These are phyloP conservation scores for Athene cunicularia DNA, from an alignment of 2,113 vertebrate genomes.

Conservation along the genomic window DNA sequence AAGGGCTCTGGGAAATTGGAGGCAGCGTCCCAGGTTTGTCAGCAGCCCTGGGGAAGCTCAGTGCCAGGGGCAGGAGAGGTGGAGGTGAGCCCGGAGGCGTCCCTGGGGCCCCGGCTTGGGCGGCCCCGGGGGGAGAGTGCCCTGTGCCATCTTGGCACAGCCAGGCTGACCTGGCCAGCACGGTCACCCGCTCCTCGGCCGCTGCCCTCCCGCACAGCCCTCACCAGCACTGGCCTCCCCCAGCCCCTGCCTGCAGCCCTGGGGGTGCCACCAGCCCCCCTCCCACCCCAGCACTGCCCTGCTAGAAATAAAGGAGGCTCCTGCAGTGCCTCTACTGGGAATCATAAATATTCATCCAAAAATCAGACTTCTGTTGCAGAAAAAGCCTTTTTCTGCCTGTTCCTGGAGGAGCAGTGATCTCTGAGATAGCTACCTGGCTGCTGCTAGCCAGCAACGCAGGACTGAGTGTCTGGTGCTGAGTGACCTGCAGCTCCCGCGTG, in stretches of 20 bases:
- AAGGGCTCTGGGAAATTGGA: not conserved
- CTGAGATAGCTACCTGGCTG: not conserved
- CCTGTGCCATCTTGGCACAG: not conserved
- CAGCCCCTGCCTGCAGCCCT: not conserved
- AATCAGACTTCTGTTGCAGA: not conserved
- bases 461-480: too few relatives aligned
- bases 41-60: not conserved
- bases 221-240: not conserved
- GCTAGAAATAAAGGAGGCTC: not conserved
- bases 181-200: fast-evolving
- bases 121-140: not conserved
- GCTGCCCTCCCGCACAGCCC: not conserved
- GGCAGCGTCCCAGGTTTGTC: not conserved
- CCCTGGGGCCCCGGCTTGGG: not conserved
- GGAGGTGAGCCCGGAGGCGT: not conserved
- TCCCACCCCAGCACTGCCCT: not conserved
- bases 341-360: not conserved
- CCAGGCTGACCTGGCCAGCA: not conserved
- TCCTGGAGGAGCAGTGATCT: not conserved
- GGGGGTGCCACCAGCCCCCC: not conserved
- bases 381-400: not conserved
- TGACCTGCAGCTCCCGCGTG: not conserved
- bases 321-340: not conserved
- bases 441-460: not conserved
- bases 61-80: not conserved